phyloP scores from a whole-genome alignment of 2,113 vertebrate species.

The Bufo gargarizans region DNA sequence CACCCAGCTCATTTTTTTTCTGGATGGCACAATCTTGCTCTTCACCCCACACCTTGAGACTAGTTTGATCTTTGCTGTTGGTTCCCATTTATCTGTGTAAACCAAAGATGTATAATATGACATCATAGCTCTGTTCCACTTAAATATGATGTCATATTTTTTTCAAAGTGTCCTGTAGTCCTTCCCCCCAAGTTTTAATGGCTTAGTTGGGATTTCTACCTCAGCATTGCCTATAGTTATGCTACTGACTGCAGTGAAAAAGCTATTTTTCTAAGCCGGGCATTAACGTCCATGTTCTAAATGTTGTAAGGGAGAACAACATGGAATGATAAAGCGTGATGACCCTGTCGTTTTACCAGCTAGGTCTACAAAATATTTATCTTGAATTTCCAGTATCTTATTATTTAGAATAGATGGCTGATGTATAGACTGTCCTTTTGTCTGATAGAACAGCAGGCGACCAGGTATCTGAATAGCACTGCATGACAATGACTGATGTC shows the following conservation, averaged over 20 bases:
- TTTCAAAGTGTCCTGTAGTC: neutral
- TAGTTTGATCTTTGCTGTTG: neutral
- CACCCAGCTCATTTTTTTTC: too few relatives aligned
- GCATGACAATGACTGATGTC: slow-evolving; percentile 85
- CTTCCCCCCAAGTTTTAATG: neutral
- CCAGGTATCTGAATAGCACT: slow-evolving; percentile 75
- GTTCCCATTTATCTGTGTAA: neutral
- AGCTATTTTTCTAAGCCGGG: neutral
- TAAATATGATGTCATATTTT: neutral
- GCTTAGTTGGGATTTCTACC: neutral
- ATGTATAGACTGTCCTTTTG: slow-evolving; percentile 61
- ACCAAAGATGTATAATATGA: neutral
- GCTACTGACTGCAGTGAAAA: neutral
- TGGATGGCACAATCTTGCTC: neutral
- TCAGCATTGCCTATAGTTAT: neutral
- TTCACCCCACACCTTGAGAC: too few relatives aligned
- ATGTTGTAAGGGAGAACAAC: neutral
- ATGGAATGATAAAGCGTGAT: neutral
- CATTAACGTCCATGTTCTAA: neutral
- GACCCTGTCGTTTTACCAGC: neutral
- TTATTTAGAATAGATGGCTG: neutral
- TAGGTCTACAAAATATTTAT: slow-evolving; percentile 25
- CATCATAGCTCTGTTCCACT: neutral
- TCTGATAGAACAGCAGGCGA: slow-evolving; percentile 68
- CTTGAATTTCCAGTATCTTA: neutral